Evolutionary conservation across 2,888 invertebrate species (phyloP), one percentile per base, ranked within the genome.

Genomic region (Cyclophora albipunctata): DNA sequence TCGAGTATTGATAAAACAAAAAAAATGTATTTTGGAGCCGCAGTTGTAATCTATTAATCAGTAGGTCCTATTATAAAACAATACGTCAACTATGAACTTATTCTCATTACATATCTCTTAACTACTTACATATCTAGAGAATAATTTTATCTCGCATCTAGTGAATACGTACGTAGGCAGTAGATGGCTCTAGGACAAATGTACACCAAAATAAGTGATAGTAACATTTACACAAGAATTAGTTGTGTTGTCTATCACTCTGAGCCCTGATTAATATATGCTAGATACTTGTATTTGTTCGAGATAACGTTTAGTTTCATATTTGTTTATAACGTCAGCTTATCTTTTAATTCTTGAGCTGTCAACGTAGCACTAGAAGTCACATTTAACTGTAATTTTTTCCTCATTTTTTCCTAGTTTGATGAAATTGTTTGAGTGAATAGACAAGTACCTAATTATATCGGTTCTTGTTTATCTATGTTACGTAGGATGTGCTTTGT

Each of bases 341-440:
- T 88, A 88, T 88, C 88, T 87, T 82, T 86, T 88, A 87, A 88
- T 85, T 85, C 87, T 84, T 75, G 72, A 78, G 75, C 78, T 87
- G 87, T 86, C 86, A 86, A 66, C 71, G 67, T 48, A 54, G 52
- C 56, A 62, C 61, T 37, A 60, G 63, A 67, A 67, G 66, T 62
- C 55, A 62, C 54, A 61, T 72, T 74, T 72, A 35, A 20, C 20
- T 20, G 20, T 20, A 20, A 1, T 20, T 20, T 20, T 20, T 20
- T 20, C 20, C 20, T 20, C 20, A 2, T 20, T 20, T 20, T 20
- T 20, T 20, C 20, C 20, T 20, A 20, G 20, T 20, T 20, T 20
- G 1, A 20, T 20, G 20, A 20, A 20, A 20, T 20, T 20, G 20
- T 20, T 20, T 20, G 20, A 20, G 20, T 20, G 20, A 20, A 20